These are phyloP conservation scores for Napeogenes sylphis DNA, from an alignment of 2,888 invertebrate species.

Conservation along the genomic window DNA sequence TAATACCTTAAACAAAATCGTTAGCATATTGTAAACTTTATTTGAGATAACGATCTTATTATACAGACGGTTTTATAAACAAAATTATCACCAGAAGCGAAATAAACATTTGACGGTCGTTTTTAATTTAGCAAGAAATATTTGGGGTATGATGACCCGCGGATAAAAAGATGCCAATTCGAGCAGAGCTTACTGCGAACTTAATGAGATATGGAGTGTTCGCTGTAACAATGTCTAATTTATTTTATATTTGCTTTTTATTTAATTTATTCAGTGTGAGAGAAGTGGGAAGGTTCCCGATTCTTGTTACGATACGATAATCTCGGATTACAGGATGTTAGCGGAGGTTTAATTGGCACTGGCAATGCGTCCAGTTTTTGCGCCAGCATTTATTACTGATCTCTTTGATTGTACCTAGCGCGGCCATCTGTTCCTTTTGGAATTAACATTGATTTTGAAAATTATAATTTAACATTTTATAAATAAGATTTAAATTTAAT, in stretches of 20 bases:
- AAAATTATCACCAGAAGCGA: conserved; percentile 1
- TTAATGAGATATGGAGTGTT: conserved; percentile 53
- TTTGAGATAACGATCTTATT: no score
- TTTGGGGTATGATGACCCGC: conserved; percentile 13
- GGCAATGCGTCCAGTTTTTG: conserved; percentile 62
- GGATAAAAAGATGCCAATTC: conserved; percentile 13
- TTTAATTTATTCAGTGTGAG: conserved; percentile 74
- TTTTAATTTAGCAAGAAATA: conserved; percentile 9
- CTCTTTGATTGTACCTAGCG: conserved; percentile 38
- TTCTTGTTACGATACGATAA: conserved; percentile 74
- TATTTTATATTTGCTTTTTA: conserved; percentile 71
- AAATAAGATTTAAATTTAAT: no score
- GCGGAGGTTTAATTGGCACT: conserved; percentile 73
- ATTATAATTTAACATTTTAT: not conserved
- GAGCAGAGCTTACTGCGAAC: conserved; percentile 11
- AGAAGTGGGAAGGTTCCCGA: conserved; percentile 68
- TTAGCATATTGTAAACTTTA: no score
- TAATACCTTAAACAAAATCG: no score
- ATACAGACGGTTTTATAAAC: conserved; percentile 1
- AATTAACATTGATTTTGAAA: conserved; percentile 41
- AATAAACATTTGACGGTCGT: conserved; percentile 8
- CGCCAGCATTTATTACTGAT: conserved; percentile 58
- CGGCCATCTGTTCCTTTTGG: conserved; percentile 10
- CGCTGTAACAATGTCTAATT: conserved; percentile 53
- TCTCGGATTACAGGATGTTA: conserved; percentile 74